Evolutionary conservation across 2,888 invertebrate genomes (phyloP), one percentile per base, ranked within the genome.

Genomic region (Catocala nupta): DNA sequence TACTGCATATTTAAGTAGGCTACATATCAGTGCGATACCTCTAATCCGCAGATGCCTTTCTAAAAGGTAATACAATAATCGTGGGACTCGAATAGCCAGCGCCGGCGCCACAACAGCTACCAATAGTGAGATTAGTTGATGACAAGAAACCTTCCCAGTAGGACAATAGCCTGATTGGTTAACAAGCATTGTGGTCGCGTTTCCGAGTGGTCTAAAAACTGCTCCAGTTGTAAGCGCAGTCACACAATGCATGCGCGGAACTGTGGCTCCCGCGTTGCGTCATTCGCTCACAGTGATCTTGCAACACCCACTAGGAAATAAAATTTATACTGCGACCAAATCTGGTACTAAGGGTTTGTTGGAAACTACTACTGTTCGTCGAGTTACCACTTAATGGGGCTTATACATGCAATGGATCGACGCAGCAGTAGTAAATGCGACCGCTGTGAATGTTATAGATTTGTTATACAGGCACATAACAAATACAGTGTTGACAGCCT

Each of bases 11-110:
- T 2, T 39, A 39, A 39, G 36, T 6, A 39, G 36, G 8, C 5
- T 39, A 39, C 1, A 39, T 36, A 36, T 36, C 36, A 39, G 25
- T 3, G 25, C 25, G 25, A 25, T 25, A 25, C 25, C 4, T 25
- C 25, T 25, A 4, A 25, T 25, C 25, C 25, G 25, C 36, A 9
- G 9, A 39, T 13, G 51, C 67, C 73, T 73, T 73, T 73, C 70
- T 73, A 67, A 60, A 65, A 59, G 36, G 34, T 59, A 56, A 39
- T 25, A n/a, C 43, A 51, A 57, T 7, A 39, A 6, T 39, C 36
- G 36, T 39, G 36, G 36, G 36, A 39, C 9, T 7, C 36, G 36
- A 39, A 39, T 39, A 39, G 36, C 36, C 36, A 39, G 36, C 36
- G 9, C 36, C 6, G 36, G 8, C 8, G 36, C 36, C 9, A 39